Conservation (phyloP, 2,113 vertebrate species). For the Triplophysa siluroides region DNA sequence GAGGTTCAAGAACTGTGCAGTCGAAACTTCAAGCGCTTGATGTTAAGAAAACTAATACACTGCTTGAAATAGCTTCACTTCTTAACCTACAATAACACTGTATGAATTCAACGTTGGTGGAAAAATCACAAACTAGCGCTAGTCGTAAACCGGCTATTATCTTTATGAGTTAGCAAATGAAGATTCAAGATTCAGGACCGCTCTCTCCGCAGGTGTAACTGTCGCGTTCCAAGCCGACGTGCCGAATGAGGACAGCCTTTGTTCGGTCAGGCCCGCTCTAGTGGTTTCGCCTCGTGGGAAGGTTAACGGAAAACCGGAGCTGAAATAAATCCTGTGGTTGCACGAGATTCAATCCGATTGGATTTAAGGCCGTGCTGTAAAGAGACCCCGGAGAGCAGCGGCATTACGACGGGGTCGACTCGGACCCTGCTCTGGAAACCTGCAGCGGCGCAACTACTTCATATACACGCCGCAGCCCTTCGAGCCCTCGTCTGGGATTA, state of each 20-base stretch:
- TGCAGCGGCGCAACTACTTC: conserved; percentile 54
- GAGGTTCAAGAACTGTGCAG: neutral
- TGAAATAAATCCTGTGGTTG: neutral
- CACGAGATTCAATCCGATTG: neutral
- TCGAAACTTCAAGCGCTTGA: neutral
- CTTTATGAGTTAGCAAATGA: conserved; percentile 21
- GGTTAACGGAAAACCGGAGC: neutral
- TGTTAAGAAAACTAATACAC: neutral
- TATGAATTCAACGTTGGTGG: conserved; percentile 6
- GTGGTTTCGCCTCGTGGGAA: conserved; percentile 4
- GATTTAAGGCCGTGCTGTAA: conserved; percentile 7
- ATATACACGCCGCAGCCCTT: conserved; percentile 47
- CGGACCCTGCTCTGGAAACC: conserved; percentile 25
- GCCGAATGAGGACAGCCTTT: conserved; percentile 26
- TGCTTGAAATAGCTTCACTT: conserved; percentile 21
- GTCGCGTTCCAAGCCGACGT: neutral
- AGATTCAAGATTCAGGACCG: conserved; percentile 9
- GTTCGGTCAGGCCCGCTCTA: neutral
- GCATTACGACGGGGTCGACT: neutral
- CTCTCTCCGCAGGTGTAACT: conserved; percentile 20
- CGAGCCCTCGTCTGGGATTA: conserved; percentile 8
- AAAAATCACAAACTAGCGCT: conserved; percentile 13
- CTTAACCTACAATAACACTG: conserved; percentile 16
- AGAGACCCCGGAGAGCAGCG: conserved; percentile 13
- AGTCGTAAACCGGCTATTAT: conserved; percentile 10